Percentiles rank a stretch among this genome's conserved stretches.
Evolutionary conservation across 2,888 invertebrate species (phyloP).

Genomic region (Temnothorax unifasciatus): DNA sequence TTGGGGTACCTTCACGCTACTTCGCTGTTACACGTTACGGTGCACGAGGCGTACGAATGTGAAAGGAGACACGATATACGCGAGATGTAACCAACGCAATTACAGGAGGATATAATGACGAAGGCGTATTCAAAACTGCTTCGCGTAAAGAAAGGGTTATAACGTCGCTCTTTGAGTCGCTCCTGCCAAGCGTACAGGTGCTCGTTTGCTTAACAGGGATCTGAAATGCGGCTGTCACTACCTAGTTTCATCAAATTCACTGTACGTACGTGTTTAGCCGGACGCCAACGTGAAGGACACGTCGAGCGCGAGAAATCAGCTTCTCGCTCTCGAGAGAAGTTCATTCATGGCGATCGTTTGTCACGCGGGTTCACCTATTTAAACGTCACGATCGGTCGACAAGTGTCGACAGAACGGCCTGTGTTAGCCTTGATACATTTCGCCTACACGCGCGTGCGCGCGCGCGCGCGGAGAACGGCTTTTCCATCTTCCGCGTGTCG

Average conservation of each 20-base stretch:
- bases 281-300: not conserved
- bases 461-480: conserved; percentile 77
- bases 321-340: conserved; percentile 58
- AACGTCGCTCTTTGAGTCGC: not conserved
- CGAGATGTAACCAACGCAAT: conserved; percentile 41
- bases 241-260: conserved; percentile 10
- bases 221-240: conserved; percentile 12
- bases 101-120: conserved; percentile 42
- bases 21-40: conserved; percentile 19
- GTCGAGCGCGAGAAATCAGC: conserved; percentile 37
- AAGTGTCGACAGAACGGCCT: conserved; percentile 74
- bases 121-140: conserved; percentile 20
- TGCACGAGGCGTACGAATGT: not conserved
- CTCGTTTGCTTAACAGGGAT: not conserved
- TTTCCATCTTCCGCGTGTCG: conserved; percentile 85
- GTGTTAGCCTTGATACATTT: conserved; percentile 83
- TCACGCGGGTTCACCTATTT: conserved; percentile 73
- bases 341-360: conserved; percentile 75
- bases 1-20: conserved; percentile 30
- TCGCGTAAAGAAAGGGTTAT: not conserved
- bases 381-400: conserved; percentile 75
- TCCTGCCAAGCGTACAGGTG: not conserved
- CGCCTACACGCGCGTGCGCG: conserved; percentile 79
- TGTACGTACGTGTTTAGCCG: not conserved
- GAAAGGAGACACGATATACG: conserved; percentile 30